A percentile compares a stretch with the other conserved stretches of the same genome.
Conservation (phyloP, 1,140 invertebrate genomes). For the Globodera ellingtonae region DNA sequence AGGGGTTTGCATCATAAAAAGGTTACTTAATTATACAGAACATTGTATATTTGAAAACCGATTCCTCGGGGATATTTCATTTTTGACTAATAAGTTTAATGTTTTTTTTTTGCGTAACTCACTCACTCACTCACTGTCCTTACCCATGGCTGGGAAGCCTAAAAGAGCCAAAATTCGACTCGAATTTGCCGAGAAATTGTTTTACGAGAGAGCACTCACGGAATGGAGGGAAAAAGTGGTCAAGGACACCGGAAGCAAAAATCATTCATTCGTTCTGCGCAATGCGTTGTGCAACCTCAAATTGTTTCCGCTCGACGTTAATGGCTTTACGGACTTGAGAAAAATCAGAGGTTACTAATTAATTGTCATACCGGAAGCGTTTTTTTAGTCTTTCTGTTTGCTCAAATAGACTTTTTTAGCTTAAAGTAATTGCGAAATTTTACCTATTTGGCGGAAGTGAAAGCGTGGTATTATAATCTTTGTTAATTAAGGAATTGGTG, state of each 20-base stretch:
- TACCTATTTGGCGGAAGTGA: neutral
- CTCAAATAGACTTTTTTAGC: too few species aligned
- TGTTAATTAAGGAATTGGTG: conserved; percentile 54
- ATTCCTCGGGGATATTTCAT: too few species aligned
- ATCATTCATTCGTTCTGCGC: conserved; percentile 33
- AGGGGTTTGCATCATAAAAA: too few species aligned
- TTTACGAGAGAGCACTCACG: conserved; percentile 48
- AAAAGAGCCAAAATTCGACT: conserved; percentile 41
- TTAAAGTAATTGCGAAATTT: too few species aligned
- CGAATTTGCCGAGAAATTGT: conserved; percentile 51
- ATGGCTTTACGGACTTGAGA: conserved; percentile 49
- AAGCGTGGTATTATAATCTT: conserved; percentile 8
- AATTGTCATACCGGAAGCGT: neutral
- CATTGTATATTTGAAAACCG: too few species aligned
- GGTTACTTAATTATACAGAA: too few species aligned
- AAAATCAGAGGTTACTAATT: conserved; percentile 50
- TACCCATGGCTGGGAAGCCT: neutral
- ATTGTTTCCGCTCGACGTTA: conserved; percentile 47
- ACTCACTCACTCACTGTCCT: too few species aligned
- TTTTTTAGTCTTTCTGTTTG: neutral
- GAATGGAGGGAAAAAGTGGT: conserved; percentile 54
- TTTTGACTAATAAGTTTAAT: too few species aligned
- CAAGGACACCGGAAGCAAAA: conserved; percentile 17
- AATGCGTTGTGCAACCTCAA: conserved; percentile 51
- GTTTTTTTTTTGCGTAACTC: too few species aligned